Evolutionary conservation across 2,113 vertebrate species (phyloP), one percentile per base, ranked within the genome.

Genomic region (Prinia subflava): DNA sequence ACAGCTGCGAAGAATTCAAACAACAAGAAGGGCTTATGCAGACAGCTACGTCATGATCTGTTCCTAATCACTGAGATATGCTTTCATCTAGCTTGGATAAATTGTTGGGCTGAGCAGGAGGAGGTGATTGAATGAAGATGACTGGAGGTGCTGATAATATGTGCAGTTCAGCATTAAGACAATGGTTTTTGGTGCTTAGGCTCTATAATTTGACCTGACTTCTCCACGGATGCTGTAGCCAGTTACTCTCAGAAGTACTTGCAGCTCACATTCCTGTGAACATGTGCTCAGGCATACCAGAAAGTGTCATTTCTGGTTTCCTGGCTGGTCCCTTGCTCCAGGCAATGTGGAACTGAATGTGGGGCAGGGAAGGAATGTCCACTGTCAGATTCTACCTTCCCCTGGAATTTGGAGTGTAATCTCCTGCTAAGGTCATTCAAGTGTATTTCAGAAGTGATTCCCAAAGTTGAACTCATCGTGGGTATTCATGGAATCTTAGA

Each of bases 21-120:
- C 19, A 87, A 41, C 15, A 60, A 60, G 35, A 80, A 84, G n/a
- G 39, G 28, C 14, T 65, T 79, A 35, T 41, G 62, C 44, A 79
- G 49, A 28, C 41, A 91, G 31, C 83, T 79, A 7, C 1, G 2
- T 79, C 53, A 10, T 46, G 44, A 71, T 57, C 46, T 87, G 52
- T 18, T 83, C 50, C 77, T 81, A 25, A 70, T 73, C 7, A 69
- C 1, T 74, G 59, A 65, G 50, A 42, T 69, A 22, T 2, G 18
- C 25, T 83, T 81, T 92, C 59, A 33, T 73, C 63, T 92, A 39
- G 67, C 67, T 90, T 44, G 70, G 59, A 59, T 83, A 59, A 70
- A 55, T 65, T 19, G 25, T 52, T 79, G 41, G 49, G 53, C 46
- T 88, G 75, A 21, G 83, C 16, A 76, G 55, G 50, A 56, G 41